phyloP scores from a whole-genome alignment of 2,797 vertebrate genomes.

The Enteromius afrohamiltoni region DNA sequence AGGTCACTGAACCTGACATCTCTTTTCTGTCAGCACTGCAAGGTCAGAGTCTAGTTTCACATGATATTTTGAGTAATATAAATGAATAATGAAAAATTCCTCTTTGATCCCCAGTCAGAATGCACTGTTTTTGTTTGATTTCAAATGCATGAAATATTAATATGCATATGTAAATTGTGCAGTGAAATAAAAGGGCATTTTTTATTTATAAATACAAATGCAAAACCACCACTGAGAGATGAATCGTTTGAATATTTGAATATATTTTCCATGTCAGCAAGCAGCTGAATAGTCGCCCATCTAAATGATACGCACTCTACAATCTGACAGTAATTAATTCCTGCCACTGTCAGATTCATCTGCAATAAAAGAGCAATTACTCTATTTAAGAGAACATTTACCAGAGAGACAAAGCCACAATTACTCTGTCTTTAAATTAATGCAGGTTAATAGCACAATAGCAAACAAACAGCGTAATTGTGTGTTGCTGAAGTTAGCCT shows the following conservation, averaged over 20 bases:
- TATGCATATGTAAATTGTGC: constrained; percentile 52
- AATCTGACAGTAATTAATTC: constrained; percentile 62
- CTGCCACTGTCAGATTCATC: constrained; percentile 36
- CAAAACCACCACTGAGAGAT: constrained; percentile 49
- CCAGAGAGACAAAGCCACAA: constrained; percentile 55
- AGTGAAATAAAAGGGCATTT: constrained; percentile 51
- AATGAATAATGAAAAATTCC: neutral
- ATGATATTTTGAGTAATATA: neutral
- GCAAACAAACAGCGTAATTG: constrained; percentile 2
- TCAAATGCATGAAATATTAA: constrained; percentile 53
- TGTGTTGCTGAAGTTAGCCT: neutral
- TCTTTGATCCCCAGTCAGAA: constrained; percentile 30
- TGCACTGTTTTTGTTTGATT: constrained; percentile 19
- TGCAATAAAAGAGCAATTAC: constrained; percentile 55
- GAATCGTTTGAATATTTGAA: constrained; percentile 52
- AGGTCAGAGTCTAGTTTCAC: neutral
- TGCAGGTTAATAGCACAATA: constrained; percentile 3
- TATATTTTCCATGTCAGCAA: constrained; percentile 37
- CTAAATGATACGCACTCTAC: constrained; percentile 50
- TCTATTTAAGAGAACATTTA: constrained; percentile 52
- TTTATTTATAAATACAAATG: constrained; percentile 61
- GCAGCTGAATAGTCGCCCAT: constrained; percentile 40
- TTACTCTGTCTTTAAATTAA: constrained; percentile 11
- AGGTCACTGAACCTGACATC: neutral
- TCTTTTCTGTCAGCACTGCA: neutral